Conservation (phyloP, 1,140 invertebrate species). For the Neodiprion virginianus region DNA sequence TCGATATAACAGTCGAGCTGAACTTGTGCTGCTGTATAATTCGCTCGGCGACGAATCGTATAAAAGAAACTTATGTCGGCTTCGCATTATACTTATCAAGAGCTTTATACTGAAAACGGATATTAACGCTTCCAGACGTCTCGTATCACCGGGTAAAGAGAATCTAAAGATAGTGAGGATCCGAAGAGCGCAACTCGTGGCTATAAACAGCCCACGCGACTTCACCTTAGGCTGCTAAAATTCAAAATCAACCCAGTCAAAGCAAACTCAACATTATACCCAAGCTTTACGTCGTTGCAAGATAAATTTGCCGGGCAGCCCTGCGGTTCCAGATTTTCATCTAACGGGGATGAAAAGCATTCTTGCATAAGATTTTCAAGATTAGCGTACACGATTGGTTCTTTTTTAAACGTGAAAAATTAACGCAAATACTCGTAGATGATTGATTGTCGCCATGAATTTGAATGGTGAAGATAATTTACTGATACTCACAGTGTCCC, state of each 20-base stretch:
- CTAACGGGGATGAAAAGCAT: too few relatives aligned
- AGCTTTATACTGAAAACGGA: not conserved
- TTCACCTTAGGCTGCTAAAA: not conserved
- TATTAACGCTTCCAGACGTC: not conserved
- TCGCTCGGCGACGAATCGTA: too few relatives aligned
- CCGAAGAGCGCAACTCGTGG: not conserved
- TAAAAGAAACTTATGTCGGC: not conserved
- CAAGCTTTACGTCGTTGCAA: not conserved
- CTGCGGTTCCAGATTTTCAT: too few relatives aligned
- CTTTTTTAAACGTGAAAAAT: not conserved
- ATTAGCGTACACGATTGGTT: not conserved
- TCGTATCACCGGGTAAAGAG: not conserved
- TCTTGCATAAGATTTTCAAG: too few relatives aligned
- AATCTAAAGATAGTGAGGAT: not conserved
- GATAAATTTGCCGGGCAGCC: too few relatives aligned
- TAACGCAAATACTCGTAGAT: not conserved
- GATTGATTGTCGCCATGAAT: not conserved
- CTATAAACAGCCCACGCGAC: not conserved
- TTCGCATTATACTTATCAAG: not conserved
- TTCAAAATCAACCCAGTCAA: not conserved
- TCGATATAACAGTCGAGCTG: too few relatives aligned
- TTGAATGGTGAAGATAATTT: not conserved
- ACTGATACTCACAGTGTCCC: conserved; percentile 71
- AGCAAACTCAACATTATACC: not conserved
- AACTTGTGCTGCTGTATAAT: too few relatives aligned